phyloP scores from a whole-genome alignment of 1,140 invertebrate species.

The Trichonephila clavipes region DNA sequence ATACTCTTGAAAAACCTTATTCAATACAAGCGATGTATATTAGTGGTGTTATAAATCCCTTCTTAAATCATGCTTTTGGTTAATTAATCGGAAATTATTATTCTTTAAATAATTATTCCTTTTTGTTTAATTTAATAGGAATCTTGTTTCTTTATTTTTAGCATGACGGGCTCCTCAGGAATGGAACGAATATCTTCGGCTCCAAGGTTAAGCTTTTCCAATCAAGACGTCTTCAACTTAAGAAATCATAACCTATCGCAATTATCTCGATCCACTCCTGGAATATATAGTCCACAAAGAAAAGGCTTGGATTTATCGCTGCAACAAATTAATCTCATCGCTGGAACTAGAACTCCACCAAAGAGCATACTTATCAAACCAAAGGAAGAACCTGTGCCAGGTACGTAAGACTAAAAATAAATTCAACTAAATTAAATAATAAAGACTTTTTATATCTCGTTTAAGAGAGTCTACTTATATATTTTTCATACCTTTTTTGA shows the following conservation, averaged over 20 bases:
- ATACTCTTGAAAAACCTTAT: too few relatives aligned
- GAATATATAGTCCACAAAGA: conserved; percentile 44
- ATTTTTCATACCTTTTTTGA: background rate
- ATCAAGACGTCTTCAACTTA: conserved; percentile 59
- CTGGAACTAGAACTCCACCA: conserved; percentile 9
- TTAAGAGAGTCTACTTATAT: background rate
- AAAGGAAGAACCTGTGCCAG: conserved; percentile 28
- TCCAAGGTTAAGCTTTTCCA: conserved; percentile 57
- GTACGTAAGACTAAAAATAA: conserved; percentile 7
- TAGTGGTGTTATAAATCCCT: too few relatives aligned
- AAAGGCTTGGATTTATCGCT: background rate
- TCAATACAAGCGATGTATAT: too few relatives aligned
- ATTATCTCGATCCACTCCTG: conserved; percentile 51
- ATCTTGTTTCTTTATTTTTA: background rate
- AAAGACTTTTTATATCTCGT: background rate
- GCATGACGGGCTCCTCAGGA: conserved; percentile 1
- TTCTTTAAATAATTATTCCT: too few relatives aligned
- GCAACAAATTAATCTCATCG: conserved; percentile 25
- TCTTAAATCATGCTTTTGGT: too few relatives aligned
- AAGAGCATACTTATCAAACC: conserved; percentile 65
- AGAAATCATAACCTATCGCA: conserved; percentile 54
- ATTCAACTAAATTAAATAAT: background rate
- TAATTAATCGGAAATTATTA: too few relatives aligned
- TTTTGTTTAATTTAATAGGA: too few relatives aligned
- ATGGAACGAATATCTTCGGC: conserved; percentile 57